A percentile compares a stretch with the other conserved stretches of the same genome.
Evolutionary conservation across 2,888 invertebrate genomes (phyloP).

Genomic region (Eudasyphora cyanicolor): DNA sequence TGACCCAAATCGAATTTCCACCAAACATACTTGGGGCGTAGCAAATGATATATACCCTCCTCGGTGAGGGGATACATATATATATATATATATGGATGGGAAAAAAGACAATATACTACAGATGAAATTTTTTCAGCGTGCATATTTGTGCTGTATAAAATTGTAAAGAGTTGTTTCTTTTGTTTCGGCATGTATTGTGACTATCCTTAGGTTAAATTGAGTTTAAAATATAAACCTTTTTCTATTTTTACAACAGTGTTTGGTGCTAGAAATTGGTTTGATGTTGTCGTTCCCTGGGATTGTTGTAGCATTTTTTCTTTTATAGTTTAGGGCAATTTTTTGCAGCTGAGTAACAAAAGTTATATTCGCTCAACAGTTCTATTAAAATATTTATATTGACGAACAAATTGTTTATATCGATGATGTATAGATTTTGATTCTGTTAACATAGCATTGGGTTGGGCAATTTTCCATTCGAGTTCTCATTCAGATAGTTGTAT

Average conservation of each 20-base stretch:
- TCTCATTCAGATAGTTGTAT: too few species aligned
- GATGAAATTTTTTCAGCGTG: too few species aligned
- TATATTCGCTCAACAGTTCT: not conserved
- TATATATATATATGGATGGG: too few species aligned
- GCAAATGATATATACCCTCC: too few species aligned
- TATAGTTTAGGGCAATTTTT: not conserved
- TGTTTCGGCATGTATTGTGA: conserved; percentile 2
- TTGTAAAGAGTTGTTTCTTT: not conserved
- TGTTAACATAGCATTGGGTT: too few species aligned
- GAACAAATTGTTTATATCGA: too few species aligned
- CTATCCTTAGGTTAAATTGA: conserved; percentile 69
- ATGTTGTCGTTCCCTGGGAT: not conserved
- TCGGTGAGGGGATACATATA: too few species aligned
- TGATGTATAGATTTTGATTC: too few species aligned
- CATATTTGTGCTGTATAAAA: not conserved
- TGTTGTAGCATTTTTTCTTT: not conserved
- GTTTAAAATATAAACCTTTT: conserved; percentile 54
- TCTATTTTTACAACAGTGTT: not conserved
- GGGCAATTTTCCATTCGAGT: too few species aligned
- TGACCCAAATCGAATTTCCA: too few species aligned
- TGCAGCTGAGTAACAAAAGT: not conserved
- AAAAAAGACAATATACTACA: too few species aligned
- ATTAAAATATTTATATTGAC: not conserved
- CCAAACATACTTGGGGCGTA: too few species aligned
- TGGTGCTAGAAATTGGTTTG: not conserved